Evolutionary conservation across 2,888 invertebrate genomes (phyloP), one percentile per base, ranked within the genome.

Genomic region (Lycophotia porphyrea): DNA sequence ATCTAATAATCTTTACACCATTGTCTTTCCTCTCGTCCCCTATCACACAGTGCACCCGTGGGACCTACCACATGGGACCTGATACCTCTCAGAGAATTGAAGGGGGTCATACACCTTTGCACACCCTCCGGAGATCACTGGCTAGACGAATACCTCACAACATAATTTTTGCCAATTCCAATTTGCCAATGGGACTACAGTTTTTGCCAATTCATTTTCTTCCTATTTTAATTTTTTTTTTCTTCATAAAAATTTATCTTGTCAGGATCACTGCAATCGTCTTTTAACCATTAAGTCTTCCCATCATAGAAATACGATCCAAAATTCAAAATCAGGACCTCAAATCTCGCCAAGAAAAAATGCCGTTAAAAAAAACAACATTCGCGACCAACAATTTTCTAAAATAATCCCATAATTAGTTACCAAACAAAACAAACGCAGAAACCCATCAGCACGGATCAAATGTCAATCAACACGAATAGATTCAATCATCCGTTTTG

Each of bases 391-490:
- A 68, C 77, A 81, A 76, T 74, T 78, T 80, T 78, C 69, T 72
- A 70, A 81, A 85, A 82, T 82, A 84, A 82, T 80, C 82, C 60
- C 49, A 67, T 78, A 80, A 81, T 79, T 81, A 71, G 75, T 69
- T 79, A 79, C 47, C 31, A 70, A 67, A 68, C 85, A 84, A 78
- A 80, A 82, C 78, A 85, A 81, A 78, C 84, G 77, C 66, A 76
- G 72, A 84, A 81, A 80, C 86, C 87, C 81, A 82, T 86, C 88
- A 87, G 88, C 87, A 78, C 78, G 91, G 92, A 93, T 93, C 92
- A 92, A 90, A 85, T 89, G 89, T 89, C 93, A 94, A 93, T 93
- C 93, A 92, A 91, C 90, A 87, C 77, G 87, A 86, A 89, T 90
- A 81, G 88, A 88, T 88, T 87, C 91, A 91, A 92, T 93, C 91